These are phyloP conservation scores for Burhinus oedicnemus DNA, from an alignment of 2,113 vertebrate genomes.

Conservation along the genomic window DNA sequence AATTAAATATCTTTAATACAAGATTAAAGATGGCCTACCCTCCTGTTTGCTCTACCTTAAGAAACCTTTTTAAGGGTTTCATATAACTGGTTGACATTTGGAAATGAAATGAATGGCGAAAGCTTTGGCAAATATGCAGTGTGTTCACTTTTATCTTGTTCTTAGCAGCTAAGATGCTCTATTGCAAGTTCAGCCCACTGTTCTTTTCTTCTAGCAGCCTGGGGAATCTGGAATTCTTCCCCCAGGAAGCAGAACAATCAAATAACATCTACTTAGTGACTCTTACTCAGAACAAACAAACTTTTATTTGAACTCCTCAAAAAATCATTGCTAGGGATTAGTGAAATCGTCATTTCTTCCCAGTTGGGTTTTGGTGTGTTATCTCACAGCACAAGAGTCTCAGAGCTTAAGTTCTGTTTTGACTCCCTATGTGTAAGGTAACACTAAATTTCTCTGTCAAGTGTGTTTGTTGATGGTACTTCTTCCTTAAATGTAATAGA, in stretches of 20 bases:
- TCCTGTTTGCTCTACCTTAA: conserved; percentile 53
- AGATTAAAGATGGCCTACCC: conserved; percentile 18
- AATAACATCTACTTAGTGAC: conserved; percentile 64
- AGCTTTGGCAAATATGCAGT: conserved; percentile 67
- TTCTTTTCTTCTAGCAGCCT: conserved; percentile 35
- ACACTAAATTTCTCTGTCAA: conserved; percentile 1
- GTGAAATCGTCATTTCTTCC: conserved; percentile 59
- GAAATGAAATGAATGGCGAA: conserved; percentile 58
- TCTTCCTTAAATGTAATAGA: not conserved
- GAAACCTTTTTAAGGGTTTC: conserved; percentile 58
- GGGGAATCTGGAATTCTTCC: conserved; percentile 56
- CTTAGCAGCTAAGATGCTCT: conserved; percentile 42
- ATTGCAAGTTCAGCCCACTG: conserved; percentile 39
- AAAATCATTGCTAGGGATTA: conserved; percentile 46
- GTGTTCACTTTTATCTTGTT: conserved; percentile 34
- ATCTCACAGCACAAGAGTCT: not conserved
- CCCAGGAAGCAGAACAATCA: conserved; percentile 66
- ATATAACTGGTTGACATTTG: conserved; percentile 72
- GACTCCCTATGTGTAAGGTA: not conserved
- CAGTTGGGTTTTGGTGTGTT: conserved; percentile 2
- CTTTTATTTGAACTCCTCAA: conserved; percentile 67
- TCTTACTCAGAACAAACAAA: conserved; percentile 69
- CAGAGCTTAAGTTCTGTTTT: not conserved
- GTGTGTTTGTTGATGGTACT: not conserved
- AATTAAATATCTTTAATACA: conserved; percentile 42